Base-by-base conservation (phyloP, 1,140 invertebrate genomes). In the Aradophagus sp. region DNA sequence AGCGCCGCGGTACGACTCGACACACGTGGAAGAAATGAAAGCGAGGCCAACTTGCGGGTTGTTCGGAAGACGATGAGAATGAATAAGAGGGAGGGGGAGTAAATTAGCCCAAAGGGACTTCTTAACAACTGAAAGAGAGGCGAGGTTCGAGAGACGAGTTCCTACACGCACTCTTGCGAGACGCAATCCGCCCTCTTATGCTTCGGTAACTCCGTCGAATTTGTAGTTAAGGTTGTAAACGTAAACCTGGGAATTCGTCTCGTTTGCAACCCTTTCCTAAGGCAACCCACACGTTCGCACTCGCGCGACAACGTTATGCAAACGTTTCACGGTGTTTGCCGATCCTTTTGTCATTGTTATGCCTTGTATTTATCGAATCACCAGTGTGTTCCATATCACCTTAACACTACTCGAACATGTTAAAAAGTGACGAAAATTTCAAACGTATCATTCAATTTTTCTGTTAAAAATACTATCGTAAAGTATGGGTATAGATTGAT, bases 221-320 rank as follows among this genome's bases (percentile, higher is more conserved):
- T 85, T 85, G 81, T 84, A 85, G 81, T 83, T 83, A 79, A 80
- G 80, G 76, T 80, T 81, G 80, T 85, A 85, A 85, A 85, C 80
- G 82, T 84, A 82, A 85, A 83, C 83, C 81, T 83, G 82, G 80
- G 82, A 83, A 81, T 85, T 84, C 80, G 68, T 62, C 61, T 44
- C 44, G 13, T 71, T 76, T 58, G 38, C 45, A 80, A 74, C 77
- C 74, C 76, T 74, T 77, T 73, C 59, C 41, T 8, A 47, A 47
- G 50, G 53, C 62, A 70, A 62, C 20, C 73, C 59, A 35, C 35
- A 56, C 32, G 23, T 45, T 44, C 44, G 38, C 47, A 58, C 70
- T 63, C 65, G 67, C 75, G 73, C 71, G 73, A 78, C 76, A 61
- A 20, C 61, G 63, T 73, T 78, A 52, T 58, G 78, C 78, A 78